Conservation (phyloP, 2,888 invertebrate species). For the Pyrrhosoma nymphula region DNA sequence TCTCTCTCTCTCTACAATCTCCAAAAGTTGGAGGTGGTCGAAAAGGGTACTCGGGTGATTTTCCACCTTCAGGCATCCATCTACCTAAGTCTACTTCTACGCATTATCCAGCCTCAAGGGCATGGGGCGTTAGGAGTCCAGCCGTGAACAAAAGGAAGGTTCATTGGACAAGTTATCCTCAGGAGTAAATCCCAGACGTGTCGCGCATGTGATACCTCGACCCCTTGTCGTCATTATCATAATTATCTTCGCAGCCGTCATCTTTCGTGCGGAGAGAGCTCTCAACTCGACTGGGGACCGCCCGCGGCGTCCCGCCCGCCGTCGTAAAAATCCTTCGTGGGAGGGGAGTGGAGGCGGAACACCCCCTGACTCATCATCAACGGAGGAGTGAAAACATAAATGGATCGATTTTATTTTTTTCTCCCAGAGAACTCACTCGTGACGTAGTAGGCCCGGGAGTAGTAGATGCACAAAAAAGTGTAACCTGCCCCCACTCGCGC, state of each 20-base stretch:
- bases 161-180: background rate
- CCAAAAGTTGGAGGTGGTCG: too few species aligned
- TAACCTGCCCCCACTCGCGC: background rate
- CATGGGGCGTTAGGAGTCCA: too few species aligned
- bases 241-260: background rate
- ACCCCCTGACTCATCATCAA: slow-evolving; percentile 34
- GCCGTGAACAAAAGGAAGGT: background rate
- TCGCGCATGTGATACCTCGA: background rate
- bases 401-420: slow-evolving; percentile 47
- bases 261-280: background rate
- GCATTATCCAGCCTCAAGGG: too few species aligned
- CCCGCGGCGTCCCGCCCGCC: background rate
- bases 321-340: background rate
- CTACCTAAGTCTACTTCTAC: too few species aligned
- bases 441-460: slow-evolving; percentile 47
- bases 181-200: background rate
- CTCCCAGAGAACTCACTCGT: background rate
- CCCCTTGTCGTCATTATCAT: background rate
- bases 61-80: too few species aligned
- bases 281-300: background rate
- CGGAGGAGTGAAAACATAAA: background rate
- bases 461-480: background rate
- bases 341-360: background rate
- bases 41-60: too few species aligned
- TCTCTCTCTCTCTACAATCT: background rate